Evolutionary conservation across 1,140 invertebrate species (phyloP).

Genomic region (Akabosia matsudoensis): DNA sequence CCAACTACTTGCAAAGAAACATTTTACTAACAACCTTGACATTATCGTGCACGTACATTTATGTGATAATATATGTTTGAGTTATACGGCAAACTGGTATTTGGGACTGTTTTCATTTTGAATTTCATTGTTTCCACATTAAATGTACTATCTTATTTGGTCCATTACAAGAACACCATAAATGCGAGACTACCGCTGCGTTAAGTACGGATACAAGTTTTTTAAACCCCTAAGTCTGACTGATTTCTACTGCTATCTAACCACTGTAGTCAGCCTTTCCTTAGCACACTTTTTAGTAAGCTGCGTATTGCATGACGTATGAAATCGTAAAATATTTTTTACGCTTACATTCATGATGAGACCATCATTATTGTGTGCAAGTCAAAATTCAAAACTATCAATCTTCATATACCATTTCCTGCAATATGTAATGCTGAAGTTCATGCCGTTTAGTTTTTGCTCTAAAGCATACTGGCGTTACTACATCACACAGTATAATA

Average conservation of each 20-base stretch:
- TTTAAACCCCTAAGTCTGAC: too few species aligned
- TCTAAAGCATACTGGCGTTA: too few species aligned
- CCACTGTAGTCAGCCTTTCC: background rate
- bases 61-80: background rate
- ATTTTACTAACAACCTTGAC: too few species aligned
- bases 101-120: too few species aligned
- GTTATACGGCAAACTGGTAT: too few species aligned
- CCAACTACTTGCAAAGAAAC: too few species aligned
- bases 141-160: background rate
- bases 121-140: background rate
- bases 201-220: background rate
- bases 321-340: background rate
- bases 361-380: background rate
- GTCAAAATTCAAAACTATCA: background rate
- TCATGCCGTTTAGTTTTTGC: background rate
- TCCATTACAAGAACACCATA: background rate
- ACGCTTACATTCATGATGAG: background rate
- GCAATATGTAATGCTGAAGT: background rate
- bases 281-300: too few species aligned
- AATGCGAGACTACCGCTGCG: background rate
- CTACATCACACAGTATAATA: too few species aligned
- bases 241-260: background rate
- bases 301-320: too few species aligned
- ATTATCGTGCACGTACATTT: background rate
- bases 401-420: slow-evolving; percentile 9